Base-by-base conservation (phyloP, 2,113 vertebrate species). In the Excalfactoria chinensis region DNA sequence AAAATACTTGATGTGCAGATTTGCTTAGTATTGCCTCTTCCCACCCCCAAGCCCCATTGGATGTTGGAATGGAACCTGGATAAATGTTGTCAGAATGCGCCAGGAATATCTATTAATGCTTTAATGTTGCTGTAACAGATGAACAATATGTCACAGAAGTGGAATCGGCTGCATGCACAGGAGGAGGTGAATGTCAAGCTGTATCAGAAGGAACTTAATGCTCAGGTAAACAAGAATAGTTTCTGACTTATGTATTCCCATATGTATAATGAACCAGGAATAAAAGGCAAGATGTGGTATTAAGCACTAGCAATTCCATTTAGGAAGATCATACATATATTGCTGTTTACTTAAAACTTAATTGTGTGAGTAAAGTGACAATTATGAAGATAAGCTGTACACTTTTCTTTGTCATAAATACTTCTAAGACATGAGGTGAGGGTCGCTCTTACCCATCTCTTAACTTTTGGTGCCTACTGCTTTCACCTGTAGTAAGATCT, bases 141-240 rank as follows among this genome's bases (percentile, higher is more conserved):
- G 26, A 17, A 43, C 84, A 79, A 26, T 32, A 6, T 92, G 85
- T 62, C 84, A 16, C 95, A 95, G n/a, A 96, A 95, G 89, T 94
- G 97, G 93, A 93, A 40, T 41, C 34, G 97, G 89, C 79, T 91
- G 9, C 96, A 25, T 4, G 30, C 53, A 1, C 94, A 97, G 75
- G 97, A 97, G 62, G 98, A 98, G 74, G 76, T 51, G 12, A 89
- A 62, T 41, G 64, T 83, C 69, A 92, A 48, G 30, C 87, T 95
- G 22, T 89, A 84, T 63, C 97, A 96, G 83, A 95, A 95, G 85
- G 95, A 97, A 1, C 97, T 89, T 10, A 93, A 17, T 4, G 28
- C 96, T 40, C 97, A 97, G 97, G 98, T 98, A 90, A 93, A 82
- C 1, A 8, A 35, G 53, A 17, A 53, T 60, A 21, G 1, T 20